Evolutionary conservation across 2,888 invertebrate genomes (phyloP).

Genomic region (Xestia c-nigrum): DNA sequence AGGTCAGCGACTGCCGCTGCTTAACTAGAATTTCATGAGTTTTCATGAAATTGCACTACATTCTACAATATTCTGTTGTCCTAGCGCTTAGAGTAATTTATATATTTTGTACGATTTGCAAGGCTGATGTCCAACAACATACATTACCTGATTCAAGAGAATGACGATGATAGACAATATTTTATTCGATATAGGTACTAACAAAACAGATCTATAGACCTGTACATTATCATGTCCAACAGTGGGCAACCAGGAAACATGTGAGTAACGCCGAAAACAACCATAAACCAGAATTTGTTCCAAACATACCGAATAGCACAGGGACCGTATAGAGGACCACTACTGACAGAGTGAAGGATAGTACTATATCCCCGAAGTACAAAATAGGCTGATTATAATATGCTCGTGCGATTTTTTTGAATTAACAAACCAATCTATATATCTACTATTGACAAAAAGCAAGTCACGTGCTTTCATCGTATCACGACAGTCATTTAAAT

Average conservation of each 20-base stretch:
- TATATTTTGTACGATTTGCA: neutral
- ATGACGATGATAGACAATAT: too few relatives aligned
- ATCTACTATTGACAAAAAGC: too few relatives aligned
- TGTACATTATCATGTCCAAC: neutral
- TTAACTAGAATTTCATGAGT: neutral
- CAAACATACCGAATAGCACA: neutral
- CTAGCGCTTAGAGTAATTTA: neutral
- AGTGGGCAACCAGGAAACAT: neutral
- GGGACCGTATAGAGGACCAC: neutral
- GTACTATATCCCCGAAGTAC: neutral
- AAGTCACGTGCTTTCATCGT: too few relatives aligned
- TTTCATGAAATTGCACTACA: neutral
- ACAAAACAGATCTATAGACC: neutral
- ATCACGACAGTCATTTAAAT: too few relatives aligned
- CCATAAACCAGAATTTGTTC: constrained; percentile 5
- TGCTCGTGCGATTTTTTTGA: too few relatives aligned
- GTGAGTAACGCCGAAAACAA: constrained; percentile 19
- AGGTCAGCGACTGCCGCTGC: neutral
- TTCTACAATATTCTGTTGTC: neutral
- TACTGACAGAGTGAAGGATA: neutral
- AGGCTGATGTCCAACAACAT: neutral
- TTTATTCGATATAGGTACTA: neutral
- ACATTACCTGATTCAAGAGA: neutral
- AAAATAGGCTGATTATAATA: too few relatives aligned
- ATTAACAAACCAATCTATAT: too few relatives aligned